Evolutionary conservation across 2,888 invertebrate genomes (phyloP).

Genomic region (Himalopsyche tibetana): DNA sequence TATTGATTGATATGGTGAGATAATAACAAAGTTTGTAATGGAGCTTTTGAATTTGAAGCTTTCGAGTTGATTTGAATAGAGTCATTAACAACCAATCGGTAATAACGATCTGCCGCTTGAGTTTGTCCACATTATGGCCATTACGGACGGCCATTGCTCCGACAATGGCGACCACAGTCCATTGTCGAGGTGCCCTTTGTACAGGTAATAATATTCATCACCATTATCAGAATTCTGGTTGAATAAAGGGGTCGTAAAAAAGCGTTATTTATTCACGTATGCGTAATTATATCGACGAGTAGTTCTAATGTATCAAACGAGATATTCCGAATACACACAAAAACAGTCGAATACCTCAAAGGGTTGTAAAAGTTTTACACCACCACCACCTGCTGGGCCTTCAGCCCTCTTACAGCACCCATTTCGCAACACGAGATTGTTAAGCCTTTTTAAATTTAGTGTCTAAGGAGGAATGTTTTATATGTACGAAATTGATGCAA

Average conservation of each 20-base stretch:
- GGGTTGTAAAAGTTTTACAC: too few relatives aligned
- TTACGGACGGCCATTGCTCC: background rate
- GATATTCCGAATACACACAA: too few relatives aligned
- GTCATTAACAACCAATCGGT: constrained; percentile 38
- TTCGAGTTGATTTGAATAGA: constrained; percentile 32
- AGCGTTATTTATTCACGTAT: background rate
- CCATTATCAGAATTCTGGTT: constrained; percentile 4
- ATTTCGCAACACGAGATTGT: too few relatives aligned
- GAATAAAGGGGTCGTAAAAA: background rate
- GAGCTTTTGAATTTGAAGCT: constrained; percentile 11
- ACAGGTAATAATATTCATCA: constrained; percentile 22
- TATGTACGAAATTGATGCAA: too few relatives aligned
- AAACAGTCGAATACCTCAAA: too few relatives aligned
- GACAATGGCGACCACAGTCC: constrained; percentile 6
- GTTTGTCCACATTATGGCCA: constrained; percentile 34
- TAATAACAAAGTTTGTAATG: constrained; percentile 7
- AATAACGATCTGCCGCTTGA: constrained; percentile 35
- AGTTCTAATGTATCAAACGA: too few relatives aligned
- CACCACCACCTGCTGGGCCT: too few relatives aligned
- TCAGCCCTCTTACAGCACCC: too few relatives aligned
- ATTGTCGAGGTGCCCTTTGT: background rate
- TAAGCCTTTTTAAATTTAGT: too few relatives aligned
- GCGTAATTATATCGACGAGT: too few relatives aligned
- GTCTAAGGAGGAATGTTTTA: too few relatives aligned
- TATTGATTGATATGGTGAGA: background rate